Base-by-base conservation (phyloP, 2,113 vertebrate genomes). In the Salvator merianae region DNA sequence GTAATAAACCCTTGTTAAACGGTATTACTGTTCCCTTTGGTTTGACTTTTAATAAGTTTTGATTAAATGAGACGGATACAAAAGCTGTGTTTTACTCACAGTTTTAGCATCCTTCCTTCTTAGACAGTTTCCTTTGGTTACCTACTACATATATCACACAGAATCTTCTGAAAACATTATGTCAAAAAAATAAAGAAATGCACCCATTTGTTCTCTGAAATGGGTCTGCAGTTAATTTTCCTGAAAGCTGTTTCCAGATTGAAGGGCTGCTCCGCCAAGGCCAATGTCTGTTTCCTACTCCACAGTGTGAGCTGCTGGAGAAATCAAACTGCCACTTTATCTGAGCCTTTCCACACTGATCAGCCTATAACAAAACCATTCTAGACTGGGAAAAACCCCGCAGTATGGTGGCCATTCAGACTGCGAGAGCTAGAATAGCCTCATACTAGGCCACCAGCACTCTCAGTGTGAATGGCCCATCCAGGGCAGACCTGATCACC, bases 1-100 rank as follows among this genome's bases (percentile, higher is more conserved):
- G 84, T 87, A 91, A 94, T 88, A 88, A 32, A 89, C 71, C 84
- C 85, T 88, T 92, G 87, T 93, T 88, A 86, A 81, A 92, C 53
- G 55, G 79, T 84, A 62, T 55, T 68, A 71, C 63, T 79, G 85
- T 76, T 82, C 80, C 76, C 76, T 86, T 47, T 88, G 83, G 86
- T 55, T 79, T 92, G 81, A 85, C 92, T 93, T 91, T 85, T 90
- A 90, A 92, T 91, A 91, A 92, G 83, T 13, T 22, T 62, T 30
- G 55, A 73, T 65, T 71, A 53, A 71, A 79, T 28, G 36, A 20
- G 22, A 79, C 20, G 28, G 24, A 47, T 34, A 30, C 47, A 43
- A 32, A 72, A 68, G 20, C 30, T 71, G 22, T 59, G 24, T 12
- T 16, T 40, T 78, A 70, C 18, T 53, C 13, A 16, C 4, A 16